Conservation (phyloP, 2,113 vertebrate species). For the Poicephalus gulielmi region DNA sequence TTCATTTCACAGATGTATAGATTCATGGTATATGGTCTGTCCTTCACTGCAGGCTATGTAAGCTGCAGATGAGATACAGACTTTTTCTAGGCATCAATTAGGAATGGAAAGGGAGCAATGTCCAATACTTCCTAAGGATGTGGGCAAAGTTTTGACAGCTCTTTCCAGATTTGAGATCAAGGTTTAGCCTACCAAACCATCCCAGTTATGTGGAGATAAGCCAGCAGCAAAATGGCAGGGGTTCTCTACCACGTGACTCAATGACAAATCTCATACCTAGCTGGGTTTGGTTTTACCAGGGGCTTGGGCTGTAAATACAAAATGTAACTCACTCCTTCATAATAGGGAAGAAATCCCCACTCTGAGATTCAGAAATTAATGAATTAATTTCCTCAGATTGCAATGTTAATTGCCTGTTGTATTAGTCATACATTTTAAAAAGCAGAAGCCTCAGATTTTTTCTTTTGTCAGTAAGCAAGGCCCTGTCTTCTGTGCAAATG, state of each 20-base stretch:
- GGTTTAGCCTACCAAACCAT: background rate
- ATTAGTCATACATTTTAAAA: background rate
- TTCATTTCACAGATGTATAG: background rate
- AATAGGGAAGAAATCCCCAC: background rate
- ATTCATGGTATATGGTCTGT: background rate
- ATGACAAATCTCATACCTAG: background rate
- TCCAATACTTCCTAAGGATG: background rate
- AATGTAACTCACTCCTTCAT: background rate
- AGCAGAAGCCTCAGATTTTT: background rate
- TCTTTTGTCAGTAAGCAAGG: background rate
- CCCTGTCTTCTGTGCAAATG: background rate
- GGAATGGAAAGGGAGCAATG: background rate
- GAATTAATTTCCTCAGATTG: background rate
- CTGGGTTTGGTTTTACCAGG: background rate
- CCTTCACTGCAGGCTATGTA: background rate
- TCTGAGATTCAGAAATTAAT: background rate
- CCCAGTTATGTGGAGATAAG: background rate
- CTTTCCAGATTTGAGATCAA: background rate
- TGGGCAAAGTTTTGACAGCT: background rate
- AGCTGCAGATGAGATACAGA: background rate
- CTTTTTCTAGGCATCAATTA: background rate
- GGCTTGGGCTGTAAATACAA: background rate
- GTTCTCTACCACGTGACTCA: background rate
- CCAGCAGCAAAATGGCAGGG: background rate
- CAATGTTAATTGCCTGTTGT: background rate